phyloP scores from a whole-genome alignment of 1,140 invertebrate genomes.

The Bombus waltoni region DNA sequence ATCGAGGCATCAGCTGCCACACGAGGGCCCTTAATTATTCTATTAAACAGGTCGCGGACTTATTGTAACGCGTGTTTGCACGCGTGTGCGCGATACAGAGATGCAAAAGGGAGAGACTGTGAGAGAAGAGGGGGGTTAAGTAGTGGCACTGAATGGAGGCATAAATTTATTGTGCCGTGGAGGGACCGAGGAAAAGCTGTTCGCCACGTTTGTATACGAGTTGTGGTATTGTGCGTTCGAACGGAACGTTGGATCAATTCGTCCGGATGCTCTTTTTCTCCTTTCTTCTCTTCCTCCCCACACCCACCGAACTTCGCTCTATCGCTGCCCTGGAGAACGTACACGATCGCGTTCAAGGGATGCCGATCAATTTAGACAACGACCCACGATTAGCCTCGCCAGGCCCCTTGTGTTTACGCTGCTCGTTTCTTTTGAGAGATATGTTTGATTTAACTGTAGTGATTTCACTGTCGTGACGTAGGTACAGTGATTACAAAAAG shows the following conservation, averaged over 20 bases:
- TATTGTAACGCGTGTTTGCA: constrained; percentile 75
- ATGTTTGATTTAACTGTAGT: background rate
- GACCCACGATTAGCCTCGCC: background rate
- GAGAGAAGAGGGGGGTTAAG: constrained; percentile 18
- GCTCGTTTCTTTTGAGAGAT: background rate
- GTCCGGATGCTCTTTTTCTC: constrained; percentile 64
- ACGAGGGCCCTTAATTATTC: constrained; percentile 82
- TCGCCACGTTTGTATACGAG: constrained; percentile 66
- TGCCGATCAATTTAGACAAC: constrained; percentile 40
- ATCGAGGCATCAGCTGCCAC: constrained; percentile 78
- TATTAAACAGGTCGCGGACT: constrained; percentile 81
- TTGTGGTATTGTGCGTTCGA: constrained; percentile 65
- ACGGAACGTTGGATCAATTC: constrained; percentile 64
- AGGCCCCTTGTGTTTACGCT: background rate
- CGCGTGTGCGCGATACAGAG: constrained; percentile 1
- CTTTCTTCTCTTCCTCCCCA: background rate
- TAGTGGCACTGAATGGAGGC: constrained; percentile 60
- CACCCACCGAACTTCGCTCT: no score
- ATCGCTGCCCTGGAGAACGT: no score
- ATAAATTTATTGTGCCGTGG: constrained; percentile 70
- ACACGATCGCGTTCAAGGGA: constrained; percentile 2
- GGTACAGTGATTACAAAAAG: no score
- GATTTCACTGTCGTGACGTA: no score
- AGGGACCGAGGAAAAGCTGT: constrained; percentile 60
- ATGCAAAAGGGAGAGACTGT: background rate